Conservation (phyloP, 2,797 vertebrate genomes). For the Notolabrus celidotus region DNA sequence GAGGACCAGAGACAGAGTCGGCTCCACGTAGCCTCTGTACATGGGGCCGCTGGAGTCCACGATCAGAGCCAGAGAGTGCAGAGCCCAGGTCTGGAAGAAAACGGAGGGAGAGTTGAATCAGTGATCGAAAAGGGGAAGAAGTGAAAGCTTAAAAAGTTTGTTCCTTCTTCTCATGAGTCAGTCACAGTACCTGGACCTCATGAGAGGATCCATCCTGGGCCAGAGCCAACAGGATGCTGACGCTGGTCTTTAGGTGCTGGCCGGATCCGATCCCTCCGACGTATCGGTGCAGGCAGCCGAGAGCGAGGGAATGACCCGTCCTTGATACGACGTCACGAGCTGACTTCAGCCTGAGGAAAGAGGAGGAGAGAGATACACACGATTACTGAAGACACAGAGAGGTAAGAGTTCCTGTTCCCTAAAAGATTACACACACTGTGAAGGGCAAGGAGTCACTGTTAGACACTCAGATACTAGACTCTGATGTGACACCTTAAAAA, state of each 20-base stretch:
- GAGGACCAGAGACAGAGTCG: conserved; percentile 96
- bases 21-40: conserved; percentile 98
- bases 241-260: conserved; percentile 98
- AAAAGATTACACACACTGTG: no score
- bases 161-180: conserved; percentile 1
- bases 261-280: conserved; percentile 98
- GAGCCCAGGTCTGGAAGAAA: conserved; percentile 93
- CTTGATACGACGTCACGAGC: conserved; percentile 98
- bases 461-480: no score
- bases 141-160: no score
- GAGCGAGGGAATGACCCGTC: conserved; percentile 96
- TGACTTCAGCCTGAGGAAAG: conserved; percentile 93
- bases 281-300: conserved; percentile 98
- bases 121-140: no score
- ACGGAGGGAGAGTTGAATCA: not conserved
- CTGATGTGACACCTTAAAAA: no score
- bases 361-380: not conserved
- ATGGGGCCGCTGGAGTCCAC: conserved; percentile 99
- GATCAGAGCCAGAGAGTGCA: conserved; percentile 97
- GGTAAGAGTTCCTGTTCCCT: no score
- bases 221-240: conserved; percentile 97
- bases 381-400: no score
- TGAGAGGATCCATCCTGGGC: conserved; percentile 98
- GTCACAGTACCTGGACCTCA: conserved; percentile 93
- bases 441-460: no score